Evolutionary conservation across 2,797 vertebrate genomes (phyloP), one percentile per base, ranked within the genome.

Genomic region (Poeciliopsis infans): DNA sequence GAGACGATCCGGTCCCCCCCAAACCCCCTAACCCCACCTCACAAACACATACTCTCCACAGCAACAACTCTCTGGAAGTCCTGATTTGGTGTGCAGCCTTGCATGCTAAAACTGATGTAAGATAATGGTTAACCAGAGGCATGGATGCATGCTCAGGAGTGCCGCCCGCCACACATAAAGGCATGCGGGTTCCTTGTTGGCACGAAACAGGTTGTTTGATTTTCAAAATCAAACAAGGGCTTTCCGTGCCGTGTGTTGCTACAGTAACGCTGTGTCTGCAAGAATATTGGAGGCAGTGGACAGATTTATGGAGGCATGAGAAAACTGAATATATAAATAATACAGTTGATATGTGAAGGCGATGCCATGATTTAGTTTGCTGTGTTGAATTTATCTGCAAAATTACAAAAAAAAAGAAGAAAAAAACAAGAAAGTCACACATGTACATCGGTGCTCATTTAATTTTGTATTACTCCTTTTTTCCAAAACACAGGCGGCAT

Each of bases 51-150:
- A 76, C 79, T 73, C 83, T 75, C 83, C 76, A 86, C 81, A 90
- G 83, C 84, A 81, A 75, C 82, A 83, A 73, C 91, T 89, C 91
- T 89, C 92, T 89, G 94, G 92, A 85, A 88, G 90, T 87, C 83
- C 86, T 78, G 87, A 86, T 91, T 89, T 88, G 84, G 90, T 89
- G 86, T 93, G 93, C 12, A 84, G 92, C 88, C 86, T 81, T 74
- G 83, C 82, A 89, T 86, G 82, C 90, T 89, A 87, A 95, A 90
- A 87, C 93, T 91, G 92, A 94, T 93, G 91, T 90, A 89, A 93
- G 93, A 95, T 93, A 93, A 94, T 94, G 94, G 94, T 95, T 95
- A 95, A 95, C 95, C 95, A 94, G 89, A 93, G 81, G 83, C 90
- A 93, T 91, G 91, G 94, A 84, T 49, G 85, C 85, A 87, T 84